Percentiles rank a stretch among this genome's conserved stretches.
These are phyloP conservation scores for Acanthosepion lycidas DNA, from an alignment of 2,888 invertebrate genomes.

Conservation along the genomic window DNA sequence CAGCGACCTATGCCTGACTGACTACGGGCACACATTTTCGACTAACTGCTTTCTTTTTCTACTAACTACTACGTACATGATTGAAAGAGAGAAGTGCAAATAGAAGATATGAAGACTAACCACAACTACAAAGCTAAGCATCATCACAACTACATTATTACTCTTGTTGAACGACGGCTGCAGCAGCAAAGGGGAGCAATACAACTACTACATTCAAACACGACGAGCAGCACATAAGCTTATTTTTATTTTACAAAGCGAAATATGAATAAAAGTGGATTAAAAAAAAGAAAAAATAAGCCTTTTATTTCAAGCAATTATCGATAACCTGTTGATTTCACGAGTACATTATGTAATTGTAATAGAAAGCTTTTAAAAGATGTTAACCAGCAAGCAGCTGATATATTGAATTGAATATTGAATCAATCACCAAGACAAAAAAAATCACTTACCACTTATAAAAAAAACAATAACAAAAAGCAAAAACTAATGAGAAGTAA, in stretches of 20 bases:
- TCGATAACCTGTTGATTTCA: not conserved
- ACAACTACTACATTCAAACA: not conserved
- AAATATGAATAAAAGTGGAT: not conserved
- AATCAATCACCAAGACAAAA: too few species aligned
- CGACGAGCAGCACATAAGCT: not conserved
- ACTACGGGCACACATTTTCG: too few species aligned
- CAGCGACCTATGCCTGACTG: not conserved
- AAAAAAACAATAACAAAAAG: too few species aligned
- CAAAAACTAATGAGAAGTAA: too few species aligned
- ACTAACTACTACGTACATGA: not conserved
- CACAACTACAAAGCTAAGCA: not conserved
- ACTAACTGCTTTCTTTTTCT: not conserved
- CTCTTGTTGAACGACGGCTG: not conserved
- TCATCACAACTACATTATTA: not conserved
- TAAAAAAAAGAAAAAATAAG: not conserved
- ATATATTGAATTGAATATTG: too few species aligned
- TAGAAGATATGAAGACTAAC: not conserved
- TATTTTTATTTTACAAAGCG: not conserved
- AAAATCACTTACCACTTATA: too few species aligned
- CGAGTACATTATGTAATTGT: too few species aligned
- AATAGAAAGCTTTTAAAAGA: too few species aligned
- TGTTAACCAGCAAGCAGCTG: too few species aligned
- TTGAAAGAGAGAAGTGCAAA: constrained; percentile 33
- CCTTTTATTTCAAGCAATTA: not conserved
- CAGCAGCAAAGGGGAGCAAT: not conserved